These are phyloP conservation scores for Dissostichus mawsoni DNA, from an alignment of 2,113 vertebrate genomes.

Conservation along the genomic window DNA sequence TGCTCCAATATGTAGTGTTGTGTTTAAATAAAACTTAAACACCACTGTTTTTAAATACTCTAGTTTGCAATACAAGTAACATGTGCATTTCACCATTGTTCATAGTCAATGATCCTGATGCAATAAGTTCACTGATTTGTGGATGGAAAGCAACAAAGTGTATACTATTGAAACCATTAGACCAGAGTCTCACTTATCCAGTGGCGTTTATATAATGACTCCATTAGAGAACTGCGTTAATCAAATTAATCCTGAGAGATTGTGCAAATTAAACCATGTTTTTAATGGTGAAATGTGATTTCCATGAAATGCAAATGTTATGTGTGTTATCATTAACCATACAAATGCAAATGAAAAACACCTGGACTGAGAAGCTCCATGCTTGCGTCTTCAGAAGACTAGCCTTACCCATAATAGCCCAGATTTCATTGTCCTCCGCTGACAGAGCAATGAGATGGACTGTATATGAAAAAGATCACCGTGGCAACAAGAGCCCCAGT, in stretches of 20 bases:
- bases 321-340: conserved; percentile 51
- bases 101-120: background rate
- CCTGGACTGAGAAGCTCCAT: conserved; percentile 42
- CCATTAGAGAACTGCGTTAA: conserved; percentile 35
- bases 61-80: background rate
- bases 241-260: conserved; percentile 32
- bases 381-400: conserved; percentile 56
- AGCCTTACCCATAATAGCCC: conserved; percentile 61
- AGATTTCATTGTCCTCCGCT: conserved; percentile 72
- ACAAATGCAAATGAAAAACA: conserved; percentile 72
- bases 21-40: background rate
- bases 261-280: conserved; percentile 35
- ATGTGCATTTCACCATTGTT: background rate
- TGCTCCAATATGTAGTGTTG: background rate
- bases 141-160: background rate
- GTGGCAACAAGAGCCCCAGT: conserved; percentile 79
- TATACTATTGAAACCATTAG: background rate
- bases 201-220: conserved; percentile 23
- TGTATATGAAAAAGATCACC: conserved; percentile 77
- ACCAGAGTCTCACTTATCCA: conserved; percentile 16
- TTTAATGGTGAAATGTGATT: conserved; percentile 15
- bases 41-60: background rate
- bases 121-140: conserved; percentile 7
- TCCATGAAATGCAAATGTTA: conserved; percentile 47
- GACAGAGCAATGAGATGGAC: conserved; percentile 68